These are phyloP conservation scores for Tupaia tana DNA, from an alignment of 2,113 vertebrate genomes.

Conservation along the genomic window DNA sequence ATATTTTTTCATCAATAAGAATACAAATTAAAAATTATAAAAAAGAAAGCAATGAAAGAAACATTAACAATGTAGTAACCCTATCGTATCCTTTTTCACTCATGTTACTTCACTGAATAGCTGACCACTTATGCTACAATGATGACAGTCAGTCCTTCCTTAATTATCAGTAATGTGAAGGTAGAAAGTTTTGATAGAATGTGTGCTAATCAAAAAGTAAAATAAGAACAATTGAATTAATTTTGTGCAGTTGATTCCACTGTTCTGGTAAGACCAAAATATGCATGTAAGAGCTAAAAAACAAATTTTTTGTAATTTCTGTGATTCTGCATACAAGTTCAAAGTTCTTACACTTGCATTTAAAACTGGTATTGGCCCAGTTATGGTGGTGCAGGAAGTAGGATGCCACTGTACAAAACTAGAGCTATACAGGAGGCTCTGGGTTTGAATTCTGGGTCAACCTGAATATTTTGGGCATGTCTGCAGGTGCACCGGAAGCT, in stretches of 20 bases:
- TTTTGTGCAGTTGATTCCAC: background rate
- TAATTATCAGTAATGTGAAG: constrained; percentile 14
- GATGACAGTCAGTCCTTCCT: background rate
- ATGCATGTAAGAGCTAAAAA: background rate
- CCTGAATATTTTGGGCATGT: too few relatives aligned
- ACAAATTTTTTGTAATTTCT: background rate
- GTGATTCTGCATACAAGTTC: background rate
- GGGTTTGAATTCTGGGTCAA: too few relatives aligned
- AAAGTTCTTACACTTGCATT: background rate
- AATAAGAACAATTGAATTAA: background rate
- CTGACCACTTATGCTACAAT: constrained; percentile 13
- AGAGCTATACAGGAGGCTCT: too few relatives aligned
- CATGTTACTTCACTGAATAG: background rate
- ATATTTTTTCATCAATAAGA: background rate
- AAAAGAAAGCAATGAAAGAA: background rate
- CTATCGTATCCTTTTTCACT: background rate
- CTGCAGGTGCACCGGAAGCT: too few relatives aligned
- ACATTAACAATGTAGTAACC: background rate
- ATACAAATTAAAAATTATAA: background rate
- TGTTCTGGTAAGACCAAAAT: background rate
- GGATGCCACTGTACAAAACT: too few relatives aligned
- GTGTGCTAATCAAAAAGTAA: background rate
- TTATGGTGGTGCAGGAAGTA: too few relatives aligned
- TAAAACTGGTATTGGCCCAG: background rate
- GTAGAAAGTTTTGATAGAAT: background rate